Evolutionary conservation across 2,113 vertebrate genomes (phyloP), one percentile per base, ranked within the genome.

Genomic region (Gobiocypris rarus): DNA sequence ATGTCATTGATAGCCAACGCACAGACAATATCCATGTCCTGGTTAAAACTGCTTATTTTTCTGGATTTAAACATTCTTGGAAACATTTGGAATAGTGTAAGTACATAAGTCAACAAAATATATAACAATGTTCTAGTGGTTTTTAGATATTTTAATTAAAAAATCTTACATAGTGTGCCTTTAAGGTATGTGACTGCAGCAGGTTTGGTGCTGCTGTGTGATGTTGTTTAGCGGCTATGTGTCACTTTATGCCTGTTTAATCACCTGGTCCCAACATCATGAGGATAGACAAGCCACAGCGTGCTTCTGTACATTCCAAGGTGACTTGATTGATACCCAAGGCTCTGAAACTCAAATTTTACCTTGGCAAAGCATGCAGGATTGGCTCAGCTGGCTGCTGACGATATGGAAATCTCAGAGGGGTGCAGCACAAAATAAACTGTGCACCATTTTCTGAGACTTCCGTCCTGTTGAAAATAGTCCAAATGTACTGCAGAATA

Each of bases 361-460:
- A 24, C 80, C 65, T 80, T 84, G 75, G 50, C 63, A 58, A 59
- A 48, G 19, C 19, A 59, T 52, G 34, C 82, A 28, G 74, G 19
- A 69, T 58, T 69, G 75, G 52, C 61, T 70, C 75, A 84, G 83
- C 34, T 22, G 56, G 17, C 50, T 41, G 61, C 9, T 59, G 82
- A 83, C 43, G 2, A 74, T 24, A 59, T 79, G 17, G 50, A 84
- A 78, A 76, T 69, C 74, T 78, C 75, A 71, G 45, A 76, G 59
- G 54, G 54, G 48, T 48, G 87, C 86, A 88, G 82, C 88, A 92
- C 87, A 88, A 89, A 89, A 89, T 70, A 67, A 91, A 84, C 91
- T 86, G 87, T 90, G 89, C 89, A 52, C 19, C 6, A 48, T 89
- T n/a, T n/a, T 91, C 88, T 85, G 88, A 89, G 89, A 52, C 15